Percentiles rank a stretch among this genome's conserved stretches.
phyloP scores from a whole-genome alignment of 2,888 invertebrate genomes.

The Amaurobius ferox region DNA sequence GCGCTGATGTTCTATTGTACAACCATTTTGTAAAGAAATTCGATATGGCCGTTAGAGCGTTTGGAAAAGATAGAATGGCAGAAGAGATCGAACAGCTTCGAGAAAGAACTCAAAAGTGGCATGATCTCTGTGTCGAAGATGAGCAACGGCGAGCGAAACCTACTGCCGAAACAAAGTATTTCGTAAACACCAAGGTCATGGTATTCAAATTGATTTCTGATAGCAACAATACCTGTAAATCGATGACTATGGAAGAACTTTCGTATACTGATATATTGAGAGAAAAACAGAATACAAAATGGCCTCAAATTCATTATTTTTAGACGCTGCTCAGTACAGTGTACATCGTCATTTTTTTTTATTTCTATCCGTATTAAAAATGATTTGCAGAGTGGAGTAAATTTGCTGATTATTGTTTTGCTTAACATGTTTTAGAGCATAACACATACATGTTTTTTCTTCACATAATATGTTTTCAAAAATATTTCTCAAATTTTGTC shows the following conservation, averaged over 20 bases:
- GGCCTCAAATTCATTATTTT: too few species aligned
- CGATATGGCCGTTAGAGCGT: slow-evolving; percentile 66
- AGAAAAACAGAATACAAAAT: slow-evolving; percentile 30
- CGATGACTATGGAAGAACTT: slow-evolving; percentile 70
- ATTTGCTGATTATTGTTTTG: too few species aligned
- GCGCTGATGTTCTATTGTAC: slow-evolving; percentile 72
- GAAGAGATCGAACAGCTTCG: slow-evolving; percentile 59
- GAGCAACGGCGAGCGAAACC: slow-evolving; percentile 26
- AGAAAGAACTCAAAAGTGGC: slow-evolving; percentile 65
- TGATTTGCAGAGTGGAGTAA: too few species aligned
- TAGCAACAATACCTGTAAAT: slow-evolving; percentile 61
- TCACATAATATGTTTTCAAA: too few species aligned
- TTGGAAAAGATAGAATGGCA: slow-evolving; percentile 68
- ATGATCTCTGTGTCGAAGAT: slow-evolving; percentile 70
- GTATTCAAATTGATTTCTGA: slow-evolving; percentile 42
- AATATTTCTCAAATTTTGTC: too few species aligned
- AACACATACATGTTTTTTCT: too few species aligned
- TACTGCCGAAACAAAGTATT: slow-evolving; percentile 18
- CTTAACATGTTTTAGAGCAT: too few species aligned
- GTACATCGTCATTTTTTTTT: too few species aligned
- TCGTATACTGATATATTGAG: slow-evolving; percentile 57
- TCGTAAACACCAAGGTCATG: slow-evolving; percentile 47
- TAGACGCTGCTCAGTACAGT: too few species aligned
- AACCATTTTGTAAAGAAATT: slow-evolving; percentile 71
- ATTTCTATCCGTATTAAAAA: too few species aligned